Evolutionary conservation across 2,888 invertebrate genomes (phyloP).

Genomic region (Noctua janthe): DNA sequence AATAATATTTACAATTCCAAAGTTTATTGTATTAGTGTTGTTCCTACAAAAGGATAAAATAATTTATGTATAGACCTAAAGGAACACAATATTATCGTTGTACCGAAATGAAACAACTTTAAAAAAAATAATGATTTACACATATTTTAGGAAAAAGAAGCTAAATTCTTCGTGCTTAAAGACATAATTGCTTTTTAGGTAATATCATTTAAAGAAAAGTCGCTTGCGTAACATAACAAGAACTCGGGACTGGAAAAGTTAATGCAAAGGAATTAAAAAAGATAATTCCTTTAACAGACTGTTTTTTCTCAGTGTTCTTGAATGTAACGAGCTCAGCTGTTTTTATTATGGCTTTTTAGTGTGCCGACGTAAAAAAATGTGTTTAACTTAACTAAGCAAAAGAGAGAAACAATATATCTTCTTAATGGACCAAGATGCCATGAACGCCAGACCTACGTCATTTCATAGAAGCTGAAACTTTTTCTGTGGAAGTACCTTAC

Average conservation of each 20-base stretch:
- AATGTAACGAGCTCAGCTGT: neutral
- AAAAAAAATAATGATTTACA: neutral
- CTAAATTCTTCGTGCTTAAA: neutral
- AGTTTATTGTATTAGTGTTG: neutral
- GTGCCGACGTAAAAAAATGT: neutral
- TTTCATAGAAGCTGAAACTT: no score
- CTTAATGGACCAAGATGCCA: no score
- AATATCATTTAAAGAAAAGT: neutral
- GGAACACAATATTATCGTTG: constrained; percentile 9
- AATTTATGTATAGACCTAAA: neutral
- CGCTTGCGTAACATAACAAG: neutral
- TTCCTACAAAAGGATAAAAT: constrained; percentile 7
- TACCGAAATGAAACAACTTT: neutral
- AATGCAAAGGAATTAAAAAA: neutral
- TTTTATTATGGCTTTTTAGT: neutral
- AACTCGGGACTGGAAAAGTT: neutral
- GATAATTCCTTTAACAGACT: neutral
- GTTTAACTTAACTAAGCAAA: constrained; percentile 1
- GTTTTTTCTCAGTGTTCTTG: neutral
- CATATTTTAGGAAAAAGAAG: neutral
- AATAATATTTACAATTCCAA: constrained; percentile 27
- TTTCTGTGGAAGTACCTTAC: no score
- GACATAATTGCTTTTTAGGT: neutral
- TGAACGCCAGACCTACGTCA: no score
- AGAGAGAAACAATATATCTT: neutral